These are phyloP conservation scores for Tubulanus polymorphus DNA, from an alignment of 2,888 invertebrate genomes.

Conservation along the genomic window DNA sequence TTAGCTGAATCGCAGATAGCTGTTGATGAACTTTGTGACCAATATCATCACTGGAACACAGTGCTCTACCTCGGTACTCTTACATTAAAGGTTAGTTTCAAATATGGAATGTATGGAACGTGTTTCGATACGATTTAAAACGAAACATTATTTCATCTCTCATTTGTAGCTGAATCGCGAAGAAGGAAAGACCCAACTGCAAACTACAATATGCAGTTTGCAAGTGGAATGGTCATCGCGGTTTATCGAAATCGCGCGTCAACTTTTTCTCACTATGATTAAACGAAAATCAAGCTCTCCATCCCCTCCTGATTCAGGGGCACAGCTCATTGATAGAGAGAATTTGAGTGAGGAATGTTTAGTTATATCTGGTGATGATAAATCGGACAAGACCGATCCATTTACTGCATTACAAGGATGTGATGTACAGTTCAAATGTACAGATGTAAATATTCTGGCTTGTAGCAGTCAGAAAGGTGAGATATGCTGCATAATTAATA, in stretches of 20 bases:
- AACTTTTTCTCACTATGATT: constrained; percentile 27
- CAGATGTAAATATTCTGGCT: constrained; percentile 34
- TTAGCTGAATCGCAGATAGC: constrained; percentile 28
- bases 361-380: too few relatives aligned
- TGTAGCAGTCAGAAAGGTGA: constrained; percentile 37
- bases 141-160: too few relatives aligned
- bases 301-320: not conserved
- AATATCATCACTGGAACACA: constrained; percentile 42
- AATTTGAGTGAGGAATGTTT: too few relatives aligned
- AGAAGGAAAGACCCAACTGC: too few relatives aligned
- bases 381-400: not conserved
- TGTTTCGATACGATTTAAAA: too few relatives aligned
- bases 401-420: constrained; percentile 6
- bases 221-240: constrained; percentile 43
- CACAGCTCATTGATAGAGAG: too few relatives aligned
- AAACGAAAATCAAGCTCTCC: constrained; percentile 13
- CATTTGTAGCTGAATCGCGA: too few relatives aligned
- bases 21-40: constrained; percentile 22
- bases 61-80: constrained; percentile 37
- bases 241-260: constrained; percentile 27
- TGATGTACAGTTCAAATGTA: constrained; percentile 24
- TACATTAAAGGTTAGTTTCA: constrained; percentile 36
- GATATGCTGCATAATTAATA: not conserved
- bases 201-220: too few relatives aligned
- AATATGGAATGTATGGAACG: too few relatives aligned